Base-by-base conservation (phyloP, 2,888 invertebrate species). In the Plebejus melissa region DNA sequence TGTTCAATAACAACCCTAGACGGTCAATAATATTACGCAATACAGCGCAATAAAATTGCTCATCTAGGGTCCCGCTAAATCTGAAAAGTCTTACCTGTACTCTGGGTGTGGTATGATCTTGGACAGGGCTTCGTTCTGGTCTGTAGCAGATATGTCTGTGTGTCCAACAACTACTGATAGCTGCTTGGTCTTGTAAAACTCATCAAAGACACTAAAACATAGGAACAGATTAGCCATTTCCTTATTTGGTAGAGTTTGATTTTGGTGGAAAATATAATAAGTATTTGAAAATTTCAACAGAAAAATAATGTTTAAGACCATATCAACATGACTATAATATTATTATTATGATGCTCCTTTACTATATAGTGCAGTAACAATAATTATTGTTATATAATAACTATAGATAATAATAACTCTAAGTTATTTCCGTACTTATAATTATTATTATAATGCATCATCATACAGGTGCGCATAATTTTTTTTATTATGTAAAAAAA, bases 41-140 rank as follows among this genome's bases (percentile, higher is more conserved):
- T 2, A 32, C 32, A 2, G 32, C 1, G 32, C 32, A 32, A 32
- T 2, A 32, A 32, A 32, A 32, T 32, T 32, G 32, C 0, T 32
- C 32, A 2, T 32, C 32, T 32, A 32, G 32, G 32, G 32, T 32
- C 32, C 32, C 32, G 32, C 32, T 54, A 13, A 13, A 3, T 13
- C 13, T 65, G 13, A 65, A 32, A 11, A 69, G 46, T 76, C 75
- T 87, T 88, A 93, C 84, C 94, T 94, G 88, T 97, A 97, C 36
- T 95, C 94, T 0, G 97, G 97, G 89, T 98, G 98, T 0, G 97
- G 94, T 74, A 96, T 86, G 41, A 97, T 94, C 76, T 89, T 90
- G 13, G 86, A 94, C 83, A 88, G 87, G 80, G 81, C 94, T 86
- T 84, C 92, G 82, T 76, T 94, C 84, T 80, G 85, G 74, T 95